Evolutionary conservation across 2,113 vertebrate species (phyloP), one percentile per base, ranked within the genome.

Genomic region (Ciconia stormi): DNA sequence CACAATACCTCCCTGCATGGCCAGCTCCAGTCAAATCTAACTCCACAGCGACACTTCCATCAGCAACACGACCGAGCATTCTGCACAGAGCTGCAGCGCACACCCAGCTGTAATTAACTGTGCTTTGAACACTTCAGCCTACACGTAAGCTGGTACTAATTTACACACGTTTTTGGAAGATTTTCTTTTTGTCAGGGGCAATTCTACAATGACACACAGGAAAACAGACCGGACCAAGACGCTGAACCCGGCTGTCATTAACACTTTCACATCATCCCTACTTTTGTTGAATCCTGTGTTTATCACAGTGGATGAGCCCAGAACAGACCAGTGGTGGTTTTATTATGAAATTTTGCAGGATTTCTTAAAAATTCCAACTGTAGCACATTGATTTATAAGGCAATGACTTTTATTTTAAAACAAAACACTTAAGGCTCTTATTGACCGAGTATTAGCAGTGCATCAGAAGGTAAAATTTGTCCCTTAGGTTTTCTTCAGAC

Each of bases 11-110:
- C 12, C 38, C 47, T 30, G 32, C 27, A 8, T 4, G 3, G 34
- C 47, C 49, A 62, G 55, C 20, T 76, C 46, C 46, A 52, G 26
- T 2, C 36, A 50, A 36, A 81, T 7, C 50, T 22, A 50, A 13
- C 50, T 36, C 52, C 32, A 53, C 46, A 42, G 38, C 11, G 4
- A 69, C 14, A 13, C 58, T 78, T 80, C 10, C 72, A 67, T 25
- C 69, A 74, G 27, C 46, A 42, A 3, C 0, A 0, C 6, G 9
- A n/a, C 3, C 3, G 2, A 40, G 23, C 27, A 13, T 56, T 22
- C 10, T 2, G 11, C 19, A 2, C 88, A 73, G 46, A 50, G 18
- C 70, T 50, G 46, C 38, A 46, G 69, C 29, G 69, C 29, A 40
- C 56, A 12, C 18, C 20, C 42, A 70, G 55, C 34, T 89, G 38